A percentile compares a stretch with the other conserved stretches of the same genome.
phyloP scores from a whole-genome alignment of 2,113 vertebrate species.

The Eurypyga helias region DNA sequence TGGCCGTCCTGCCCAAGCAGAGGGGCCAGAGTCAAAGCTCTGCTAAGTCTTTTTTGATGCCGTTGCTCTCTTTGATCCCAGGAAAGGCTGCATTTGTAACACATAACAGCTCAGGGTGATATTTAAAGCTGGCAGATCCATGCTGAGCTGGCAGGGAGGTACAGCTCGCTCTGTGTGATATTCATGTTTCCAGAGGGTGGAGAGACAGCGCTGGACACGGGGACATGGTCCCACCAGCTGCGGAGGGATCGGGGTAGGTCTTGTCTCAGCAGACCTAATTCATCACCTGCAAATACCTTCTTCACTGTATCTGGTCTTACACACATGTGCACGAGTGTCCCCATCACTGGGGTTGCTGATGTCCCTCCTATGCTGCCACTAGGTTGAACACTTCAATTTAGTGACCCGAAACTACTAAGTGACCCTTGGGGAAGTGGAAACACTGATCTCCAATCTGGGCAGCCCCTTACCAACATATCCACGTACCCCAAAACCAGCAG shows the following conservation, averaged over 20 bases:
- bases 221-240: not conserved
- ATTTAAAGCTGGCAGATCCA: not conserved
- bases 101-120: not conserved
- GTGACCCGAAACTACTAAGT: not conserved
- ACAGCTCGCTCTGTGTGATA: not conserved
- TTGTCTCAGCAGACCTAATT: not conserved
- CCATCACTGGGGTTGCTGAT: not conserved
- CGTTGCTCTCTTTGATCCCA: not conserved
- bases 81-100: not conserved
- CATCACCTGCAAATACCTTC: not conserved
- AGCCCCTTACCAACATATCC: not conserved
- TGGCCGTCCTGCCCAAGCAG: not conserved
- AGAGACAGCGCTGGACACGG: not conserved
- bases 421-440: not conserved
- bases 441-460: fast-evolving
- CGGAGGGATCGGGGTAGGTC: fast-evolving
- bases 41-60: not conserved
- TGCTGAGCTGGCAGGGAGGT: not conserved
- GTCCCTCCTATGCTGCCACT: not conserved
- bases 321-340: fast-evolving
- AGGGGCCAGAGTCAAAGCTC: not conserved
- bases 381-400: not conserved
- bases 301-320: not conserved
- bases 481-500: not conserved
- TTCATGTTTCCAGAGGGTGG: not conserved